Conservation (phyloP, 2,113 vertebrate species). For the Pampusana beccarii region DNA sequence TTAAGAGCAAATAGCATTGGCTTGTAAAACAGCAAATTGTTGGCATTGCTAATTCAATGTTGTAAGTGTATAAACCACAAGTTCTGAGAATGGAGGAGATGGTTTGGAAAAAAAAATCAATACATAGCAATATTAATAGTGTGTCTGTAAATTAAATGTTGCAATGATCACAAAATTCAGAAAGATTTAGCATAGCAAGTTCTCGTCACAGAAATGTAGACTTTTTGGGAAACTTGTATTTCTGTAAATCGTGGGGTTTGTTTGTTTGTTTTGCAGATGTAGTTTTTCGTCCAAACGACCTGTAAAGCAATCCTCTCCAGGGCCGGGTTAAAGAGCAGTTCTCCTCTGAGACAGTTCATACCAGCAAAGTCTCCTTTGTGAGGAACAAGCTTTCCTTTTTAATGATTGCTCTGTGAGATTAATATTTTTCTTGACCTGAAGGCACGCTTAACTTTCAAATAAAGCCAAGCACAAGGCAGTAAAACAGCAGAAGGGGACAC, state of each 20-base stretch:
- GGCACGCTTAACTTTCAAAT: not conserved
- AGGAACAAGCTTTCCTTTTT: not conserved
- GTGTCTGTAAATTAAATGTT: not conserved
- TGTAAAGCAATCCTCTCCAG: not conserved
- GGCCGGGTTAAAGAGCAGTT: not conserved
- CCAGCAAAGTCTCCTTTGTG: not conserved
- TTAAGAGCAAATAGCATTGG: not conserved
- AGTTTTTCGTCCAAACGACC: not conserved
- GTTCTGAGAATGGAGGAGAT: not conserved
- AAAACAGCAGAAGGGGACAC: not conserved
- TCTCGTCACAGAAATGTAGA: not conserved
- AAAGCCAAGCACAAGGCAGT: not conserved
- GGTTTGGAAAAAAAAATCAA: not conserved
- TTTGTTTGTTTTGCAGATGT: not conserved
- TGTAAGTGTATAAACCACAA: not conserved
- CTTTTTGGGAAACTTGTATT: not conserved
- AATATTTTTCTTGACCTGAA: conserved; percentile 50
- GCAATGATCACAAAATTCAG: not conserved
- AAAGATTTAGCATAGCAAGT: not conserved
- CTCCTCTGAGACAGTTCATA: not conserved
- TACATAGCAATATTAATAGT: not conserved
- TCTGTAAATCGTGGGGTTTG: not conserved
- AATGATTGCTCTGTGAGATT: conserved; percentile 48
- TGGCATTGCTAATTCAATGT: not conserved
- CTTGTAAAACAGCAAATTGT: not conserved